A percentile compares a stretch with the other conserved stretches of the same genome.
Conservation (phyloP, 1,140 invertebrate species). For the Araneus ventricosus region DNA sequence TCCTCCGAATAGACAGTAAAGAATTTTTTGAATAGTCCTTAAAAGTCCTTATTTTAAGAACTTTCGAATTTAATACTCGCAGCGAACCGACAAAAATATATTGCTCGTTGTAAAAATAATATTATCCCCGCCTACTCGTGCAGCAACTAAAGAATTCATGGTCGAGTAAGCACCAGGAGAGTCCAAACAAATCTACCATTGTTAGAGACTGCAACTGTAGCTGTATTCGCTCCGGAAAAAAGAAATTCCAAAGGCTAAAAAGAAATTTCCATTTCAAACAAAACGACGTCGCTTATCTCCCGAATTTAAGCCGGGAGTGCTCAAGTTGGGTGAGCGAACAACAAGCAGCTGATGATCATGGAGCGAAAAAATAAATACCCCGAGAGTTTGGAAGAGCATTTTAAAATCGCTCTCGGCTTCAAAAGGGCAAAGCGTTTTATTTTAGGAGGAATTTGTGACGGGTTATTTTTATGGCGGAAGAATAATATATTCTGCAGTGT, state of each 20-base stretch:
- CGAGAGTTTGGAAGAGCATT: not conserved
- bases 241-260: not conserved
- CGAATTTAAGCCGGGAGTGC: not conserved
- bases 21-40: no score
- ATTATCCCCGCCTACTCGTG: not conserved
- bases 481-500: not conserved
- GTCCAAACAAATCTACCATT: not conserved
- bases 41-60: not conserved
- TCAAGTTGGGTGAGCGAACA: not conserved
- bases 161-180: not conserved
- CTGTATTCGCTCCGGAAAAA: not conserved
- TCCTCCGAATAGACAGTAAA: no score
- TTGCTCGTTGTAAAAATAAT: not conserved
- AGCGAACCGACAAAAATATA: not conserved
- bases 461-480: not conserved
- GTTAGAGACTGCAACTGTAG: not conserved
- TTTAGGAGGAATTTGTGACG: not conserved
- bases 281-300: conserved; percentile 2
- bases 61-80: not conserved
- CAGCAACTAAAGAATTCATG: not conserved
- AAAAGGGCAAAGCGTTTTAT: conserved; percentile 7
- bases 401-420: not conserved
- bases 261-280: conserved; percentile 23
- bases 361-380: conserved; percentile 26
- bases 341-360: not conserved